A percentile compares a stretch with the other conserved stretches of the same genome.
phyloP scores from a whole-genome alignment of 2,797 vertebrate genomes.

The Rhinophrynus dorsalis region DNA sequence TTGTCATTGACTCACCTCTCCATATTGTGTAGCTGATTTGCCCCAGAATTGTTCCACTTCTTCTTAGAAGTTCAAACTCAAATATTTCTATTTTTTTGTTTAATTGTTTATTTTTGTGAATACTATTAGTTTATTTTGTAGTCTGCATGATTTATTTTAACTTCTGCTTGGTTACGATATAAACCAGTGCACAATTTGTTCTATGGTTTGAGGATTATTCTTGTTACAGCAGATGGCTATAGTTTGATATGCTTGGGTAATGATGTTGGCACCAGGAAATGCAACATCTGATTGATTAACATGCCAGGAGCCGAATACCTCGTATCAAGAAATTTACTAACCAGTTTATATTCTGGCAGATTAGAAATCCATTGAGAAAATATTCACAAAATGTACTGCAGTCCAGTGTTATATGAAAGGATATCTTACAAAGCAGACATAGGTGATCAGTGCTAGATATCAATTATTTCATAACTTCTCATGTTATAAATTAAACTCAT shows the following conservation, averaged over 20 bases:
- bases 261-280: conserved; percentile 19
- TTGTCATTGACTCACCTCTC: too few species aligned
- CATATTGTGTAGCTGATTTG: too few species aligned
- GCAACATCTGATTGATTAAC: conserved; percentile 19
- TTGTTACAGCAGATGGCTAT: conserved; percentile 28
- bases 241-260: conserved; percentile 8
- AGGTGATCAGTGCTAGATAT: too few species aligned
- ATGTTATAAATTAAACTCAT: too few species aligned
- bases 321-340: conserved; percentile 32
- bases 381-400: not conserved
- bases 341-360: conserved; percentile 20
- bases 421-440: not conserved
- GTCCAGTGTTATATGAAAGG: not conserved
- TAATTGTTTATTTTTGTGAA: too few species aligned
- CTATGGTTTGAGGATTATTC: conserved; percentile 2
- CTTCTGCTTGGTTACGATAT: not conserved
- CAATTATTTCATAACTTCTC: too few species aligned
- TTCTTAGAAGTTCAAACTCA: too few species aligned
- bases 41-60: too few species aligned
- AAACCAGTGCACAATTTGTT: not conserved
- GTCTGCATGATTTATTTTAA: too few species aligned
- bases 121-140: too few species aligned
- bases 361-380: conserved; percentile 10
- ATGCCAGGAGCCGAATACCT: conserved; percentile 23
- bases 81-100: too few species aligned